Evolutionary conservation across 92 coral and sea anemone genomes (phyloP).

Genomic region (Epizoanthus rinbou): DNA sequence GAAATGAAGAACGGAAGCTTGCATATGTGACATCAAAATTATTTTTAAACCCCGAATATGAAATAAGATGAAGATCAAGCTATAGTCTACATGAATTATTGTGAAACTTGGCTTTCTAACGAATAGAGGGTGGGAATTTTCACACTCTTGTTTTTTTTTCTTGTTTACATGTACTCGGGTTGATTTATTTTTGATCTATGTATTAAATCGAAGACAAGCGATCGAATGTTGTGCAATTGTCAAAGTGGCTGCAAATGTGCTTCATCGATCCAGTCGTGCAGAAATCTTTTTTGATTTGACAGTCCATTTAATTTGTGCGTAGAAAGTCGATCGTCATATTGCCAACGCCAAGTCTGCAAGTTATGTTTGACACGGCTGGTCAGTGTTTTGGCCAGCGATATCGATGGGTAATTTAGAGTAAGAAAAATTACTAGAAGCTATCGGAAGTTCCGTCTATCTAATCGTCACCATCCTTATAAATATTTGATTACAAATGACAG

Average conservation of each 20-base stretch:
- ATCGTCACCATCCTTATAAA: constrained; percentile 13
- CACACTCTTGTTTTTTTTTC: not conserved
- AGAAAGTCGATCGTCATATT: not conserved
- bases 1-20: constrained; percentile 5
- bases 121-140: not conserved
- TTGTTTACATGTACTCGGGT: not conserved
- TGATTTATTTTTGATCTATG: not conserved
- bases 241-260: constrained; percentile 13
- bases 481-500: constrained; percentile 3
- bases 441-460: not conserved
- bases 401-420: too few species aligned
- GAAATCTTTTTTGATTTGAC: constrained; percentile 15
- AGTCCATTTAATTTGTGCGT: not conserved
- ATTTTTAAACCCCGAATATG: not conserved
- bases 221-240: constrained; percentile 30
- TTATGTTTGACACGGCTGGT: too few species aligned
- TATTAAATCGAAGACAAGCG: constrained; percentile 19
- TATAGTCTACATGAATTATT: not conserved
- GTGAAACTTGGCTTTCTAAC: not conserved
- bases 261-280: constrained; percentile 7
- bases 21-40: constrained; percentile 23
- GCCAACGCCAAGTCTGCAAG: too few species aligned
- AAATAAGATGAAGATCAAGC: not conserved
- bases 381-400: too few species aligned
- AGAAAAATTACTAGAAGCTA: too few species aligned